Conservation (phyloP, 1,140 invertebrate genomes). For the Drosophila eugracilis region DNA sequence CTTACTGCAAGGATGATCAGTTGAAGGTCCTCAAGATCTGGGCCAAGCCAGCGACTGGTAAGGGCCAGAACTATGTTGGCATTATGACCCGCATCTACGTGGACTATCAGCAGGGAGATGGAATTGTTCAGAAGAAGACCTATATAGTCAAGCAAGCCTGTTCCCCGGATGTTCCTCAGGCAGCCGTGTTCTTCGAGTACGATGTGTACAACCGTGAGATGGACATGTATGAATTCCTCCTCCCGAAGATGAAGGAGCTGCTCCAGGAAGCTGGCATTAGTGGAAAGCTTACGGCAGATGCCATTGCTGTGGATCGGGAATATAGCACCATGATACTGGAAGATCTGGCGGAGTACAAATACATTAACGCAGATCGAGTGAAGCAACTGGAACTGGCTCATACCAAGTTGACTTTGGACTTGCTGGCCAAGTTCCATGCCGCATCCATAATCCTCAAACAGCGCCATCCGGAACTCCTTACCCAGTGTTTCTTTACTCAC, state of each 20-base stretch:
- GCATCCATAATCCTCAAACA: slow-evolving; percentile 38
- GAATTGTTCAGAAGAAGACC: slow-evolving; percentile 14
- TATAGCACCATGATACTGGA: slow-evolving; percentile 81
- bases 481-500: slow-evolving; percentile 11
- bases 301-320: slow-evolving; percentile 56
- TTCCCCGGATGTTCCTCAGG: slow-evolving; percentile 29
- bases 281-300: slow-evolving; percentile 61
- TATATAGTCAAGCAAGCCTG: slow-evolving; percentile 56
- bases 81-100: slow-evolving; percentile 62
- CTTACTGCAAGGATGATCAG: slow-evolving; percentile 46
- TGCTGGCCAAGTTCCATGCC: slow-evolving; percentile 86
- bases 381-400: slow-evolving; percentile 85
- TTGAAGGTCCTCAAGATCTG: slow-evolving; percentile 47
- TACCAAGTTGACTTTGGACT: slow-evolving; percentile 84
- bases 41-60: slow-evolving; percentile 48
- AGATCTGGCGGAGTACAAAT: slow-evolving; percentile 85
- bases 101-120: slow-evolving; percentile 19
- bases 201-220: slow-evolving; percentile 59
- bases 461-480: slow-evolving; percentile 32
- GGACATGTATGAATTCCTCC: slow-evolving; percentile 67
- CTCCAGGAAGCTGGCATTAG: slow-evolving; percentile 46
- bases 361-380: slow-evolving; percentile 85
- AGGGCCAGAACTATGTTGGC: slow-evolving; percentile 71
- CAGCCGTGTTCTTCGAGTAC: slow-evolving; percentile 46
- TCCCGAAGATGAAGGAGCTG: slow-evolving; percentile 58